These are phyloP conservation scores for Bos indicus DNA, from an alignment of 2,113 vertebrate species.

Conservation along the genomic window DNA sequence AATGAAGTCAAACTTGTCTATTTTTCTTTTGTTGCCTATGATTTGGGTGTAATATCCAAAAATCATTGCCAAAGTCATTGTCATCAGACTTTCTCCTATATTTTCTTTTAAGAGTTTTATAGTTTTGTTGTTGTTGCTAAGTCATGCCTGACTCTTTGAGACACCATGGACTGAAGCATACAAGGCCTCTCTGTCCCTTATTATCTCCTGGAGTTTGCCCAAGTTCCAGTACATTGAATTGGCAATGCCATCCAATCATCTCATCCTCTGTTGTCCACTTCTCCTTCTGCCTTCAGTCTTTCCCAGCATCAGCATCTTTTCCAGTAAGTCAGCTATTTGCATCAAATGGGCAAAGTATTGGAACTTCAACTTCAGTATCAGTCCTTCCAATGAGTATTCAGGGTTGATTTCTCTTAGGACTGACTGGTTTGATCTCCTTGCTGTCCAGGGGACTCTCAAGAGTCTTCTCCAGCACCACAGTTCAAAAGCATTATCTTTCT, in stretches of 20 bases:
- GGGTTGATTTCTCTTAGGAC: background rate
- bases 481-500: background rate
- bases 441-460: background rate
- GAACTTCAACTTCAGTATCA: background rate
- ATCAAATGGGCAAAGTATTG: background rate
- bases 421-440: background rate
- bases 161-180: background rate
- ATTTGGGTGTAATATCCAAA: background rate
- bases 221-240: background rate
- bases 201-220: background rate
- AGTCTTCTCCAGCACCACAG: background rate
- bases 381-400: background rate
- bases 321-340: background rate
- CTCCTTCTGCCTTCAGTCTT: background rate
- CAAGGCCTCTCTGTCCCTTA: background rate
- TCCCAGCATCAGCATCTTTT: background rate
- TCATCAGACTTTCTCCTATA: background rate
- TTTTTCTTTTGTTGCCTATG: background rate
- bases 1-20: background rate
- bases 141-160: background rate
- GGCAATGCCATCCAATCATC: background rate
- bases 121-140: background rate
- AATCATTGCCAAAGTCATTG: background rate
- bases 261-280: background rate
- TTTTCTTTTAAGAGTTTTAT: background rate